Percentiles rank a stretch among this genome's conserved stretches.
Evolutionary conservation across 2,113 vertebrate genomes (phyloP).

Genomic region (Bujurquina vittata): DNA sequence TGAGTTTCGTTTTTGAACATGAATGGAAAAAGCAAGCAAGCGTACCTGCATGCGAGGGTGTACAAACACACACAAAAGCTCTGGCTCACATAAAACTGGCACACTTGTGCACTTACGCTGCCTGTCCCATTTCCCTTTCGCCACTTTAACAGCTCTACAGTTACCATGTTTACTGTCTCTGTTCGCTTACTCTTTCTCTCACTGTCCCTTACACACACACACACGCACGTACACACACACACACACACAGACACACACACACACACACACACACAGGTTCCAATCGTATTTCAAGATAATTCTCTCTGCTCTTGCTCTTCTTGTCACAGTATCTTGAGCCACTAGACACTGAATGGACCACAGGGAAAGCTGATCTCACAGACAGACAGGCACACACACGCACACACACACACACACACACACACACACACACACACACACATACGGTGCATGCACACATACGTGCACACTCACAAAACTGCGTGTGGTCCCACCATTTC

Average conservation of each 20-base stretch:
- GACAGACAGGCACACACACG: constrained; percentile 21
- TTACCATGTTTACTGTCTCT: constrained; percentile 65
- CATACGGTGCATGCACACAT: constrained; percentile 20
- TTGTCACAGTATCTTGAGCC: constrained; percentile 73
- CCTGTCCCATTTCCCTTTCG: constrained; percentile 1
- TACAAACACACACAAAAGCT: not conserved
- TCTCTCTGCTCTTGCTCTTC: constrained; percentile 66
- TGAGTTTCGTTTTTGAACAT: not conserved
- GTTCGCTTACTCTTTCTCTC: constrained; percentile 49
- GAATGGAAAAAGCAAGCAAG: not conserved
- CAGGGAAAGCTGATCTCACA: constrained; percentile 74
- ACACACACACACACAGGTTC: constrained; percentile 23
- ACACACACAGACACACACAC: constrained; percentile 4
- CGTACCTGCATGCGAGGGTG: not conserved
- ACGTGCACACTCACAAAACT: constrained; percentile 36
- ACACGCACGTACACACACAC: not conserved
- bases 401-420: constrained; percentile 20
- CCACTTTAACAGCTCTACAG: constrained; percentile 54
- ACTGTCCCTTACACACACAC: constrained; percentile 22
- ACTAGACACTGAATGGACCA: constrained; percentile 70
- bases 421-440: constrained; percentile 20
- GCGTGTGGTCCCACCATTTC: constrained; percentile 68
- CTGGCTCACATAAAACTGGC: constrained; percentile 13
- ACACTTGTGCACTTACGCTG: constrained; percentile 57
- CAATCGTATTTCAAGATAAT: constrained; percentile 76